phyloP scores from a whole-genome alignment of 2,888 invertebrate species.

The Diaphora mendica region DNA sequence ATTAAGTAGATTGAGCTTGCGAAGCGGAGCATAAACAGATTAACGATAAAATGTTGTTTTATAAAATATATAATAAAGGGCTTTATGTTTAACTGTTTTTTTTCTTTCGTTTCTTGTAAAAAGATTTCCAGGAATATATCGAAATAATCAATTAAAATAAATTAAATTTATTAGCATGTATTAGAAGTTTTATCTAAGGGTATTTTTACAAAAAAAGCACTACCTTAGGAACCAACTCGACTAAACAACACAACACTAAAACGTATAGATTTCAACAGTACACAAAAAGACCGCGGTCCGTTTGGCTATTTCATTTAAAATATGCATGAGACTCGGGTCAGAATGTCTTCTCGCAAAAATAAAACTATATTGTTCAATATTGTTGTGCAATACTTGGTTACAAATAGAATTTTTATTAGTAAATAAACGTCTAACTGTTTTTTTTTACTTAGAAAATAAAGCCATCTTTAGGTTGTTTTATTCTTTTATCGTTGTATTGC shows the following conservation, averaged over 20 bases:
- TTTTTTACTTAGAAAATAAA: background rate
- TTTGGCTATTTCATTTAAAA: slow-evolving; percentile 67
- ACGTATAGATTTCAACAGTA: slow-evolving; percentile 48
- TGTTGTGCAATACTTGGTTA: slow-evolving; percentile 48
- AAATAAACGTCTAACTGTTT: slow-evolving; percentile 41
- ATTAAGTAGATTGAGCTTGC: slow-evolving; percentile 17
- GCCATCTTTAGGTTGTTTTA: background rate
- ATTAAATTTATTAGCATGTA: background rate
- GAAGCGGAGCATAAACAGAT: background rate
- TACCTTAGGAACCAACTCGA: background rate
- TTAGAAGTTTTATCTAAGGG: no score
- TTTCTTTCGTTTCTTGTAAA: no score
- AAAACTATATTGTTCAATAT: slow-evolving; percentile 65
- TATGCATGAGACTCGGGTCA: slow-evolving; percentile 70
- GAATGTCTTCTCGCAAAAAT: slow-evolving; percentile 61
- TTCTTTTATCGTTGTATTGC: background rate
- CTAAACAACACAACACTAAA: slow-evolving; percentile 36
- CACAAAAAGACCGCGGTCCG: slow-evolving; percentile 56
- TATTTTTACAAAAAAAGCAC: background rate
- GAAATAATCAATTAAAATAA: background rate
- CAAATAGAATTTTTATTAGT: slow-evolving; percentile 52
- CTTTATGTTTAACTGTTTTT: background rate
- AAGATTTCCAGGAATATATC: background rate
- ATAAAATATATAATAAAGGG: background rate
- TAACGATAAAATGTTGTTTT: background rate